These are phyloP conservation scores for Cerceris rybyensis DNA, from an alignment of 2,888 invertebrate species.

Conservation along the genomic window DNA sequence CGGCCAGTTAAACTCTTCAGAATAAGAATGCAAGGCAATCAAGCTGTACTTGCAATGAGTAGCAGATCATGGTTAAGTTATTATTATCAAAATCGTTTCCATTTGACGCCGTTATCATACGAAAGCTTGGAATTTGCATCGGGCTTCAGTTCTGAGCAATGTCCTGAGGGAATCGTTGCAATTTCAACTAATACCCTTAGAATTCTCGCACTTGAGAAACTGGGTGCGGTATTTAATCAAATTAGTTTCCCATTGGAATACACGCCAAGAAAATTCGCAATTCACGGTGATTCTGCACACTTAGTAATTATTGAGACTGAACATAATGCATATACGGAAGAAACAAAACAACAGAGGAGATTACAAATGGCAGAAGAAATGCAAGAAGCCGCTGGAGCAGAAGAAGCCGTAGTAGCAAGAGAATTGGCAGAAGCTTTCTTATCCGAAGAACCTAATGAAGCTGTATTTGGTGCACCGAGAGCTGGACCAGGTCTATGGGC, in stretches of 20 bases:
- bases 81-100: slow-evolving; percentile 98
- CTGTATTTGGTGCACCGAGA: slow-evolving; percentile 96
- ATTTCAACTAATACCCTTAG: slow-evolving; percentile 98
- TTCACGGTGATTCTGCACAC: slow-evolving; percentile 95
- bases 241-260: slow-evolving; percentile 95
- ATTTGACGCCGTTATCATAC: slow-evolving; percentile 97
- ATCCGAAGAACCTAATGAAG: slow-evolving; percentile 96
- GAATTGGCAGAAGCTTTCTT: slow-evolving; percentile 99
- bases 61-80: slow-evolving; percentile 99
- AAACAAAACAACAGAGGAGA: slow-evolving; percentile 95
- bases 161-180: slow-evolving; percentile 99
- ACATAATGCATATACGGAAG: slow-evolving; percentile 98
- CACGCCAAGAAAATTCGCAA: slow-evolving; percentile 96
- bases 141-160: slow-evolving; percentile 98
- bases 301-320: slow-evolving; percentile 97
- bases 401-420: slow-evolving; percentile 96
- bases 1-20: slow-evolving; percentile 97
- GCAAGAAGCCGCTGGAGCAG: slow-evolving; percentile 97
- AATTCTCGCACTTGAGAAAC: slow-evolving; percentile 98
- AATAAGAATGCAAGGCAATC: slow-evolving; percentile 96
- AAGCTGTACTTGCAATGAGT: slow-evolving; percentile 98
- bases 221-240: slow-evolving; percentile 99
- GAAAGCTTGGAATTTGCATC: slow-evolving; percentile 98
- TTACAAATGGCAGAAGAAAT: slow-evolving; percentile 99
- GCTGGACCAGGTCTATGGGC: slow-evolving; percentile 99